Evolutionary conservation across 2,888 invertebrate genomes (phyloP), one percentile per base, ranked within the genome.

Genomic region (Sinohyriopsis cumingii): DNA sequence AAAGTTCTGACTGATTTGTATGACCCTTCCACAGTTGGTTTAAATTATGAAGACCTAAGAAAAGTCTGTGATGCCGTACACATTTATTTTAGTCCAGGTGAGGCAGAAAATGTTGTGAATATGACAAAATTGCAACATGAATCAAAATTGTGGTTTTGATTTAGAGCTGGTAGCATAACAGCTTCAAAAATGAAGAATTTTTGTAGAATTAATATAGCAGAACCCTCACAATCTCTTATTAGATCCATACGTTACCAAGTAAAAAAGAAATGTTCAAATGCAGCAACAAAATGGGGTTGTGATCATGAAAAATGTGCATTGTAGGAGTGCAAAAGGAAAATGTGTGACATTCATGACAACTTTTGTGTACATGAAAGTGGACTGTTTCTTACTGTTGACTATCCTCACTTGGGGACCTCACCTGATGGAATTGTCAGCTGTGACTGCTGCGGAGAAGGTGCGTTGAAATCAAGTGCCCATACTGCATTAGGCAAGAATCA

Each of bases 381-480:
- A 15, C 28, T 69, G n/a, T 54, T 59, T 19, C 3, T 69, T 4
- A 28, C 24, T 22, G 25, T 59, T 55, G 65, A 69, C 24, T 59
- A 55, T 19, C 59, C 61, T 24, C 7, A 33, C 24, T 55, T 75
- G 24, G 69, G 67, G 45, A 64, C 69, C 22, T 68, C 68, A 60
- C 71, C 71, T 20, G 71, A 72, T 64, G 68, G 65, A 28, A 25
- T 68, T 9, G 65, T 75, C 15, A 55, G 56, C 0, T 72, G 68
- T 55, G 62, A 69, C 19, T 72, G 75, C 55, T 75, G 75, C 59
- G 70, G 67, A 18, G 22, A 63, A 28, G 57, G 56, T 25, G 55
- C 9, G 24, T 71, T 19, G 69, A 75, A 60, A 64, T 75, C 15
- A 74, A 71, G 53, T 74, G 71, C 54, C 71, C 71, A 15, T 69